phyloP scores from a whole-genome alignment of 2,113 vertebrate species.

The Plestiodon gilberti region DNA sequence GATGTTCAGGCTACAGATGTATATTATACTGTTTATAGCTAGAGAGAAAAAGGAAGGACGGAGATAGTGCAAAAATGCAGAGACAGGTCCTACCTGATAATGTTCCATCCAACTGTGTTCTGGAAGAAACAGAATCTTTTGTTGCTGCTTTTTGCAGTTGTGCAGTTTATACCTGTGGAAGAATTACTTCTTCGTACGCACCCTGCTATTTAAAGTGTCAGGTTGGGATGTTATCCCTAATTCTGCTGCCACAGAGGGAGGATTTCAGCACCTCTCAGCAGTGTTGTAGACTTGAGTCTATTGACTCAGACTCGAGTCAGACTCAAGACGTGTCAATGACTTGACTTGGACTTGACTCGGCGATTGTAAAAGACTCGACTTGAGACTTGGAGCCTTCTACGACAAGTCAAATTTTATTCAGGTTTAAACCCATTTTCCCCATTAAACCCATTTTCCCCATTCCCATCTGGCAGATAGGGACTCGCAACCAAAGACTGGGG shows the following conservation, averaged over 20 bases:
- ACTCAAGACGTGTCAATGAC: no score
- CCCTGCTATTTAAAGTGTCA: not conserved
- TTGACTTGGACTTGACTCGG: no score
- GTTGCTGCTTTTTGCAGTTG: not conserved
- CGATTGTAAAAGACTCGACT: no score
- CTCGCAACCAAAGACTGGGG: no score
- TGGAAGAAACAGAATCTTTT: not conserved
- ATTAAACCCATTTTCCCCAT: no score
- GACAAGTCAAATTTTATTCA: no score
- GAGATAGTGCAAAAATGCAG: rapidly evolving
- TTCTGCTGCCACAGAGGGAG: not conserved
- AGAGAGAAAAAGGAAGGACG: slow-evolving; percentile 45
- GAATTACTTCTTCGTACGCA: not conserved
- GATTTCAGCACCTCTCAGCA: not conserved
- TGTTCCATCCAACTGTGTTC: not conserved
- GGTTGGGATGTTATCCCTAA: not conserved
- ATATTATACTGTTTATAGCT: slow-evolving; percentile 58
- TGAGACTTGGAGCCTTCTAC: no score
- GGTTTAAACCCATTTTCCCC: no score
- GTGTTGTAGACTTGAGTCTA: no score
- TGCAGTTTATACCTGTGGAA: not conserved
- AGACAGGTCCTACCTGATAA: not conserved
- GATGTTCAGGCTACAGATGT: slow-evolving; percentile 40
- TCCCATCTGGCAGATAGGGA: no score
- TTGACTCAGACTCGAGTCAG: no score